These are phyloP conservation scores for Anniella stebbinsi DNA, from an alignment of 2,797 vertebrate species.

Conservation along the genomic window DNA sequence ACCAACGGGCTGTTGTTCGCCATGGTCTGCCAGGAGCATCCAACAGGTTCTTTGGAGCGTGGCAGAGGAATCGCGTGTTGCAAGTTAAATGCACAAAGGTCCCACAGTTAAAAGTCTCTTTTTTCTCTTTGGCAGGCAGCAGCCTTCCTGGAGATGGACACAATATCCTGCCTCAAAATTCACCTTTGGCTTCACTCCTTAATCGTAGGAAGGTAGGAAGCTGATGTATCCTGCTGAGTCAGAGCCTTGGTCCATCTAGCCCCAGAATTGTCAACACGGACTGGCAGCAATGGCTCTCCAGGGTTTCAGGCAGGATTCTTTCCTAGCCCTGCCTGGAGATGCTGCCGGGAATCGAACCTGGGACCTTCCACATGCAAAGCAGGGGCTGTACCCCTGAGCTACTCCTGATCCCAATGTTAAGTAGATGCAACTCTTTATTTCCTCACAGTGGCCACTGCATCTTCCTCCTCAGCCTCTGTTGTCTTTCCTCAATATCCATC, in stretches of 20 bases:
- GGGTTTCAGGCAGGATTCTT: too few relatives aligned
- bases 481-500: neutral
- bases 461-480: neutral
- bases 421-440: neutral
- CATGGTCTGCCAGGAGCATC: constrained; percentile 9
- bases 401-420: neutral
- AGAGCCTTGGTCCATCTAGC: too few relatives aligned
- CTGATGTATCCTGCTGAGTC: too few relatives aligned
- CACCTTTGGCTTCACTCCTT: too few relatives aligned
- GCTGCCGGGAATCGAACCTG: too few relatives aligned
- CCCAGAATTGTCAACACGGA: too few relatives aligned
- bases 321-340: too few relatives aligned
- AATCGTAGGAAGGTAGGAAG: too few relatives aligned
- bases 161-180: neutral
- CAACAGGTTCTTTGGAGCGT: constrained; percentile 22
- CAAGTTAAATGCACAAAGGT: neutral
- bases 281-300: too few relatives aligned
- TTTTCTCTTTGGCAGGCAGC: neutral
- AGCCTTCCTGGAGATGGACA: neutral
- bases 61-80: neutral
- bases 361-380: too few relatives aligned
- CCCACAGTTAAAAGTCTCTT: neutral
- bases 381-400: neutral
- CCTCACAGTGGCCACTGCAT: neutral
- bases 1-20: neutral